Conservation (phyloP, 2,888 invertebrate genomes). For the Cancer borealis region DNA sequence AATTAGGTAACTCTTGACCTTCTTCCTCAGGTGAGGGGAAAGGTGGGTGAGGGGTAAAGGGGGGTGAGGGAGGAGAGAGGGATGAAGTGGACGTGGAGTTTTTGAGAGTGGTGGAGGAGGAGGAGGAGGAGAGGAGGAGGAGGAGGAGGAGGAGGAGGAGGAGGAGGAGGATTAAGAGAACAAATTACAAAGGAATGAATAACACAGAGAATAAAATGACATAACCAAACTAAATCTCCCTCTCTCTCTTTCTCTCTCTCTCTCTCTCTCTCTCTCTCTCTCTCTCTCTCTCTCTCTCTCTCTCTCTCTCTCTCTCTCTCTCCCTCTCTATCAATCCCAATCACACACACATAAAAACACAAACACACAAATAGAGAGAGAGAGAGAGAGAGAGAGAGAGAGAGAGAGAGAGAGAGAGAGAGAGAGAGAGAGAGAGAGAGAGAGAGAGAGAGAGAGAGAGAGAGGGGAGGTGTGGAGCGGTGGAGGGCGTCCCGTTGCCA, state of each 20-base stretch:
- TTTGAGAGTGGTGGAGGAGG: neutral
- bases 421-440: slow-evolving; percentile 13
- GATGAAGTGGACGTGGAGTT: neutral
- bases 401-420: neutral
- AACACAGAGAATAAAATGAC: neutral
- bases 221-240: neutral
- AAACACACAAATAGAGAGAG: neutral
- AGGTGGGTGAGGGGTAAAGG: neutral
- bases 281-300: too few relatives aligned
- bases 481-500: slow-evolving; percentile 51
- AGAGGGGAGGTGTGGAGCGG: neutral
- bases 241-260: too few relatives aligned
- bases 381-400: slow-evolving; percentile 26
- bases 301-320: too few relatives aligned
- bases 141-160: neutral
- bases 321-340: too few relatives aligned
- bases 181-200: neutral
- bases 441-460: slow-evolving; percentile 43
- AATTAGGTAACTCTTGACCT: too few relatives aligned
- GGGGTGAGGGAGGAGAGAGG: neutral
- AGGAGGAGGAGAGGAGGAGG: neutral
- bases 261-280: too few relatives aligned
- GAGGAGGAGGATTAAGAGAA: neutral
- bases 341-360: neutral
- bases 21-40: neutral